These are phyloP conservation scores for Ditula angustiorana DNA, from an alignment of 2,888 invertebrate genomes.

Conservation along the genomic window DNA sequence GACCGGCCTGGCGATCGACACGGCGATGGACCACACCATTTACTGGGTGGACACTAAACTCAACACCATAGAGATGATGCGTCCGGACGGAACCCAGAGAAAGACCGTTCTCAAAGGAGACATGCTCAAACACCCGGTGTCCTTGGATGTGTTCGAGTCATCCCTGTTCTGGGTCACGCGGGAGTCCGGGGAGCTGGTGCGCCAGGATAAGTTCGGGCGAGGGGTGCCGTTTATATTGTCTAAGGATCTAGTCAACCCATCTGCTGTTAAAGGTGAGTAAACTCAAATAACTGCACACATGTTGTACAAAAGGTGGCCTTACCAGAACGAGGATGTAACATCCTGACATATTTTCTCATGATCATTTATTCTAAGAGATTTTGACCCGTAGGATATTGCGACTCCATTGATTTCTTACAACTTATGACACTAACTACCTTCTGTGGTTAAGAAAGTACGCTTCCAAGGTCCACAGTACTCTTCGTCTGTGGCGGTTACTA, in stretches of 20 bases:
- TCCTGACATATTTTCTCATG: no score
- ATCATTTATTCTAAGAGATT: no score
- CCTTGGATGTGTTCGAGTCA: conserved; percentile 97
- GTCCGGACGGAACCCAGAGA: conserved; percentile 92
- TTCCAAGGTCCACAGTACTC: no score
- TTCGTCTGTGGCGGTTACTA: no score
- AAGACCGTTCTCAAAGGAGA: conserved; percentile 91
- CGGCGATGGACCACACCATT: conserved; percentile 93
- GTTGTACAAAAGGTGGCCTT: no score
- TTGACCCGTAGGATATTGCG: no score
- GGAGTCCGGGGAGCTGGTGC: conserved; percentile 93
- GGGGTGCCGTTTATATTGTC: conserved; percentile 95
- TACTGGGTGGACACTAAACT: conserved; percentile 99
- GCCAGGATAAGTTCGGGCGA: conserved; percentile 98
- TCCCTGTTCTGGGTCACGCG: conserved; percentile 97
- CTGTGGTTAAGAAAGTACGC: no score
- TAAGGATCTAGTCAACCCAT: conserved; percentile 93
- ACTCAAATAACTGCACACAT: neutral
- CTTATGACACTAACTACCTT: no score
- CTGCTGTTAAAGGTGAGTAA: conserved; percentile 90
- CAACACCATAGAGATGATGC: conserved; percentile 94
- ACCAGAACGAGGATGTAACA: no score
- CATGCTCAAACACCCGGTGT: conserved; percentile 90
- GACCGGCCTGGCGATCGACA: conserved; percentile 95
- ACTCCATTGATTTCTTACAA: no score